Evolutionary conservation across 2,888 invertebrate species (phyloP).

Genomic region (Hypomecis punctinalis): DNA sequence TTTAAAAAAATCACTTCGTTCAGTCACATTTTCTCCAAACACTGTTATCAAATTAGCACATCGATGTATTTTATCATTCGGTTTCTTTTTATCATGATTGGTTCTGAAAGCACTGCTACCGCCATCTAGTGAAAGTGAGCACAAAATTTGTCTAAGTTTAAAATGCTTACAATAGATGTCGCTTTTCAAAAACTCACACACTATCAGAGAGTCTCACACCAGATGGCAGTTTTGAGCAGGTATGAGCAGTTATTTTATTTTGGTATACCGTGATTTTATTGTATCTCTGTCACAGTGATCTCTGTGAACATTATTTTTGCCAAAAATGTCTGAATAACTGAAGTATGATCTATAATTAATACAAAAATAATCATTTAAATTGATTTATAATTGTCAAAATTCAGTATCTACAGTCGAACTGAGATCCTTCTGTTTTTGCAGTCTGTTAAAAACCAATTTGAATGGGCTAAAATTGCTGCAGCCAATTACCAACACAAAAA

Average conservation of each 20-base stretch:
- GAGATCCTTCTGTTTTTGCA: too few relatives aligned
- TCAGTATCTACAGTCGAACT: too few relatives aligned
- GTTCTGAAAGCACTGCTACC: slow-evolving; percentile 34
- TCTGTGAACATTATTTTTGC: too few relatives aligned
- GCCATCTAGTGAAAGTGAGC: slow-evolving; percentile 52
- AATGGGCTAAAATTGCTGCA: too few relatives aligned
- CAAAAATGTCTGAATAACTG: too few relatives aligned
- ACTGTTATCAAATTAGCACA: slow-evolving; percentile 33
- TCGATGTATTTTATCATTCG: slow-evolving; percentile 24
- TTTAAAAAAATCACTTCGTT: slow-evolving; percentile 34
- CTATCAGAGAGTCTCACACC: slow-evolving; percentile 2
- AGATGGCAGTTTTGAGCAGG: slow-evolving; percentile 32
- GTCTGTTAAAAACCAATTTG: too few relatives aligned
- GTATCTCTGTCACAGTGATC: too few relatives aligned
- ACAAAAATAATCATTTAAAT: too few relatives aligned
- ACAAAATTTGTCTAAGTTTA: slow-evolving; percentile 15
- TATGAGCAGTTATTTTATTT: neutral
- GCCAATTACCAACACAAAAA: too few relatives aligned
- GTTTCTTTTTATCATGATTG: slow-evolving; percentile 27
- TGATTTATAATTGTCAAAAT: too few relatives aligned
- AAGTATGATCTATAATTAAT: too few relatives aligned
- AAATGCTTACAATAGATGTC: slow-evolving; percentile 50
- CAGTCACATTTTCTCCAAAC: slow-evolving; percentile 45
- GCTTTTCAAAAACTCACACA: slow-evolving; percentile 27
- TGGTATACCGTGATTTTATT: too few relatives aligned